Evolutionary conservation across 2,113 vertebrate species (phyloP).

Genomic region (Sprattus sprattus): DNA sequence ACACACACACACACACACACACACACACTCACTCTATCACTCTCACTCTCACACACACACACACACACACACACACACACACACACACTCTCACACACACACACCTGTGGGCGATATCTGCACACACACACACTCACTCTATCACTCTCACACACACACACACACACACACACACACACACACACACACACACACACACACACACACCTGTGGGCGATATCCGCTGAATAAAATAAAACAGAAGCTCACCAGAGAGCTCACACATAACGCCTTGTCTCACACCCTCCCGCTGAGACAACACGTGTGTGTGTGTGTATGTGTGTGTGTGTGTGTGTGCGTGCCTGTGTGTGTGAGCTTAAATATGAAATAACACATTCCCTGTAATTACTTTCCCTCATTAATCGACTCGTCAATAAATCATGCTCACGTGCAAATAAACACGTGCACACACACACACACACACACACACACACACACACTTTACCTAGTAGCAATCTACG

Average conservation of each 20-base stretch:
- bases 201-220: not conserved
- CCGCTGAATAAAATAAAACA: not conserved
- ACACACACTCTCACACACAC: too few species aligned
- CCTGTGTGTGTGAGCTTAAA: not conserved
- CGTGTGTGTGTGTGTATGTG: not conserved
- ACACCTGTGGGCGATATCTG: not conserved
- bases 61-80: not conserved
- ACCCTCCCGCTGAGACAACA: not conserved
- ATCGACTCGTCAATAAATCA: not conserved
- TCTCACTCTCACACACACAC: too few species aligned
- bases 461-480: conserved; percentile 40
- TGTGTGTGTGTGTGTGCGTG: not conserved
- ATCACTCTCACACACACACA: too few species aligned
- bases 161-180: too few species aligned
- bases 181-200: too few species aligned
- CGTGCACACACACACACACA: conserved; percentile 4
- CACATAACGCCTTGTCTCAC: not conserved
- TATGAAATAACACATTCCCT: not conserved
- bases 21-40: too few species aligned
- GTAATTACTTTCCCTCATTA: conserved; percentile 13
- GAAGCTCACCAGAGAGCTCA: not conserved
- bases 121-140: not conserved
- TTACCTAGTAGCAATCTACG: conserved; percentile 23
- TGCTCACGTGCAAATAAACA: conserved; percentile 17
- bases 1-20: too few species aligned